Evolutionary conservation across 2,888 invertebrate genomes (phyloP), one percentile per base, ranked within the genome.

Genomic region (Apodemia hepburni): DNA sequence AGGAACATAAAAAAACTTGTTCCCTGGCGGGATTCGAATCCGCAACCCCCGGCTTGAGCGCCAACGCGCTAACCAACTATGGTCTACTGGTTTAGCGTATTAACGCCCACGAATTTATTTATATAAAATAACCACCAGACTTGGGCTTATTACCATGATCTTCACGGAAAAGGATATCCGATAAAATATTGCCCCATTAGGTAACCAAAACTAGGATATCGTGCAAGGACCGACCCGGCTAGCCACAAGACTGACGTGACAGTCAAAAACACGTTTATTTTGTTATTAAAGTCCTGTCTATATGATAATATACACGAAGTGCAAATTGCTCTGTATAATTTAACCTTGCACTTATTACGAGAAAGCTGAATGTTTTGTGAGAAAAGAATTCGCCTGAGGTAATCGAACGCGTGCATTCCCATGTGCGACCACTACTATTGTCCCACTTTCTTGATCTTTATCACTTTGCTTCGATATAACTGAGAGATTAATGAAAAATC

Each of bases 371-470:
- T 71, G 72, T 73, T 74, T 72, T 75, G 75, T 71, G 77, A 81
- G 79, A 78, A 78, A 82, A 82, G 84, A 84, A 81, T 79, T 79
- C 68, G 85, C 85, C 86, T 72, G 76, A 70, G 80, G 87, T 83
- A 73, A 71, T 69, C 71, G 68, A 67, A 67, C 72, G 71, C 80
- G 74, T 79, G 77, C 81, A 80, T 83, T 83, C 82, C 76, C 83
- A 78, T 77, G 68, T 70, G 58, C 61, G 71, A 58, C 76, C 75
- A 71, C 77, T 83, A 85, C 80, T 73, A 70, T 69, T 58, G 71
- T 68, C 70, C 71, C 72, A 71, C 73, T 68, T 71, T 66, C 68
- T 65, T 49, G 49, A 66, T 62, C 68, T 58, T 65, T 62, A 61
- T 64, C 59, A 27, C 62, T 51, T 60, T 49, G 57, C 61, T 51